Percentiles rank a stretch among this genome's conserved stretches.
phyloP scores from a whole-genome alignment of 2,113 vertebrate genomes.

The Entomyzon cyanotis region DNA sequence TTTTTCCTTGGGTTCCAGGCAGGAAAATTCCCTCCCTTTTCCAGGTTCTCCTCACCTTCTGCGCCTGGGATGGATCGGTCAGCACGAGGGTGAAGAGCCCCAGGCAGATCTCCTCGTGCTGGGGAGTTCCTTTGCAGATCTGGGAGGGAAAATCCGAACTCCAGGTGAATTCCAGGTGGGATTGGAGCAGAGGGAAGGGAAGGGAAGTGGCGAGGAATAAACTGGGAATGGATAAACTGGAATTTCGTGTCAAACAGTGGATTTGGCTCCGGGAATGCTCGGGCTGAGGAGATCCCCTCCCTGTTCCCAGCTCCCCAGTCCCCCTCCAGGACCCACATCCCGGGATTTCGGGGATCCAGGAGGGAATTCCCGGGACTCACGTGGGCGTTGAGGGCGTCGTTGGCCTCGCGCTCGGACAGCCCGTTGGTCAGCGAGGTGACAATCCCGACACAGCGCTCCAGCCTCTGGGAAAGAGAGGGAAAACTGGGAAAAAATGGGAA shows the following conservation, averaged over 20 bases:
- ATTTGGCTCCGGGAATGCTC: rapidly evolving
- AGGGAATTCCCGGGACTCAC: constrained; percentile 69
- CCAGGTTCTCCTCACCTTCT: constrained; percentile 79
- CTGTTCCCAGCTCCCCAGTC: background rate
- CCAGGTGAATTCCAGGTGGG: rapidly evolving
- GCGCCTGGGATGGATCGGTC: constrained; percentile 85
- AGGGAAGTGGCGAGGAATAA: background rate
- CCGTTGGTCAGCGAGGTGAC: constrained; percentile 85
- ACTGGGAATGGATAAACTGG: background rate
- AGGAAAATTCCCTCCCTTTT: background rate
- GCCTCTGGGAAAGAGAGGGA: constrained; percentile 67
- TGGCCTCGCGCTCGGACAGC: constrained; percentile 91
- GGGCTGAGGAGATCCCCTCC: background rate
- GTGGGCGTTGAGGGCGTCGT: constrained; percentile 90
- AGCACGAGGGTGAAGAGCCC: constrained; percentile 90
- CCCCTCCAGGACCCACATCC: background rate
- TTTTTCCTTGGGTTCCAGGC: too few relatives aligned
- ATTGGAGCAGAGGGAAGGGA: rapidly evolving
- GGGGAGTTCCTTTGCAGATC: constrained; percentile 94
- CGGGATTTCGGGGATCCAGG: background rate
- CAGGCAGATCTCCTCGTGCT: constrained; percentile 94
- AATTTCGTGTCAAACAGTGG: rapidly evolving
- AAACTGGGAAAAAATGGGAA: background rate
- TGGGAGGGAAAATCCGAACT: background rate
- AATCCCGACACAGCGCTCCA: constrained; percentile 87